Percentiles rank a stretch among this genome's conserved stretches.
Evolutionary conservation across 2,113 vertebrate species (phyloP).

Genomic region (Eclectus roratus): DNA sequence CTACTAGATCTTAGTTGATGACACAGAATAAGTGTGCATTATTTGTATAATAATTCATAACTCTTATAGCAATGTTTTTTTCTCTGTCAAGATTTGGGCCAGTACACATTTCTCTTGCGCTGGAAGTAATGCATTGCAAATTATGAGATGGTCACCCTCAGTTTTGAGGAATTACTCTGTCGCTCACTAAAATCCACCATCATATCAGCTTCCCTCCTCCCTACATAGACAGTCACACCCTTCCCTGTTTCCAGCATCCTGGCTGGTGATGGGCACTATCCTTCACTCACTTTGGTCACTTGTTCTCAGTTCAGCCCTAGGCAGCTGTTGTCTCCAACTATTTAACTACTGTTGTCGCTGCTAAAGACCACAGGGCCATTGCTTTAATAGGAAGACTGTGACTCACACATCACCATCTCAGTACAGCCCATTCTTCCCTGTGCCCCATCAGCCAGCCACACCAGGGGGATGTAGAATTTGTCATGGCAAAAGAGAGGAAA

Average conservation of each 20-base stretch:
- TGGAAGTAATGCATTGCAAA: not conserved
- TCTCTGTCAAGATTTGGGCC: not conserved
- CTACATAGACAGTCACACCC: accelerated
- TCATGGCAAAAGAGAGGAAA: not conserved
- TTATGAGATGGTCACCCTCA: not conserved
- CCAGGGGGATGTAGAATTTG: not conserved
- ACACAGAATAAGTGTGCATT: not conserved
- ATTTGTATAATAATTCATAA: not conserved
- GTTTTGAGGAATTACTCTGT: not conserved
- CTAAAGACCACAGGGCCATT: not conserved
- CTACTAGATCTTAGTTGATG: not conserved
- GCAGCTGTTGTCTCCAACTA: not conserved
- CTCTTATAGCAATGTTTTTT: not conserved
- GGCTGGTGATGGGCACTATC: not conserved
- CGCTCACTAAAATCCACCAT: not conserved
- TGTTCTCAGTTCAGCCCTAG: not conserved
- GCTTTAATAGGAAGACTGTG: not conserved
- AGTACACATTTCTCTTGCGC: not conserved
- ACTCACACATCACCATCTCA: not conserved
- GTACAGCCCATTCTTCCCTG: not conserved
- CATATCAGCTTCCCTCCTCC: not conserved
- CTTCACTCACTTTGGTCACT: not conserved
- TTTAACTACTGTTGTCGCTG: not conserved
- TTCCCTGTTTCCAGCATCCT: not conserved
- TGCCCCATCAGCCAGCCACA: not conserved